Percentiles rank a stretch among this genome's conserved stretches.
Evolutionary conservation across 1,140 invertebrate genomes (phyloP).

Genomic region (Diorhabda carinulata): DNA sequence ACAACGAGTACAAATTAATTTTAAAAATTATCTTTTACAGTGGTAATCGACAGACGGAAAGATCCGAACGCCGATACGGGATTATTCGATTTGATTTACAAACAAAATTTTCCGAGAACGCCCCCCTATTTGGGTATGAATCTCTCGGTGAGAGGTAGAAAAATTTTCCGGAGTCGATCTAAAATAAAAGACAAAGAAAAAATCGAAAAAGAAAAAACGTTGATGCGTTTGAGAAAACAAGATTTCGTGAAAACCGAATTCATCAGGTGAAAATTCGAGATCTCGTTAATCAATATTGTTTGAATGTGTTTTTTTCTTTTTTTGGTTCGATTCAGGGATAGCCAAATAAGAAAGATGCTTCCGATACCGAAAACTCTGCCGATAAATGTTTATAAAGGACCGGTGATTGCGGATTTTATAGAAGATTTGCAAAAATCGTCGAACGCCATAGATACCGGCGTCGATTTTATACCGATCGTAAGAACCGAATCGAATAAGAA

Average conservation of each 20-base stretch:
- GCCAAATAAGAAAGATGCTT: slow-evolving; percentile 19
- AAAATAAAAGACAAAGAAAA: slow-evolving; percentile 24
- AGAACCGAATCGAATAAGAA: slow-evolving; percentile 17
- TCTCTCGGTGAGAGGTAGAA: slow-evolving; percentile 64
- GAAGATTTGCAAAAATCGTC: slow-evolving; percentile 47
- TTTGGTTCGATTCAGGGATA: neutral
- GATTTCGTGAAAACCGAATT: slow-evolving; percentile 30
- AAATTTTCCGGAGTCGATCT: slow-evolving; percentile 37
- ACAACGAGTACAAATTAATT: no score
- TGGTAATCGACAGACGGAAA: slow-evolving; percentile 77
- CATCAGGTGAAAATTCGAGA: slow-evolving; percentile 11
- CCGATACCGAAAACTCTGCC: slow-evolving; percentile 28
- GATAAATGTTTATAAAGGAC: slow-evolving; percentile 47
- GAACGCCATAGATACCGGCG: slow-evolving; percentile 24
- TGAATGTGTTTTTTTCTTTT: neutral
- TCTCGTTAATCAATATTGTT: neutral
- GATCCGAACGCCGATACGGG: slow-evolving; percentile 80
- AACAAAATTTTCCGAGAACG: slow-evolving; percentile 65
- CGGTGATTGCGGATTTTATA: slow-evolving; percentile 55
- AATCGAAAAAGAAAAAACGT: slow-evolving; percentile 21
- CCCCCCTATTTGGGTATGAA: slow-evolving; percentile 81
- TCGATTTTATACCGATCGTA: slow-evolving; percentile 28
- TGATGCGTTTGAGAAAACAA: slow-evolving; percentile 31
- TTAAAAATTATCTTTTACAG: slow-evolving; percentile 52
- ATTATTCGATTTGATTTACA: slow-evolving; percentile 80